These are phyloP conservation scores for Argynnis bischoffii DNA, from an alignment of 2,888 invertebrate species.

Conservation along the genomic window DNA sequence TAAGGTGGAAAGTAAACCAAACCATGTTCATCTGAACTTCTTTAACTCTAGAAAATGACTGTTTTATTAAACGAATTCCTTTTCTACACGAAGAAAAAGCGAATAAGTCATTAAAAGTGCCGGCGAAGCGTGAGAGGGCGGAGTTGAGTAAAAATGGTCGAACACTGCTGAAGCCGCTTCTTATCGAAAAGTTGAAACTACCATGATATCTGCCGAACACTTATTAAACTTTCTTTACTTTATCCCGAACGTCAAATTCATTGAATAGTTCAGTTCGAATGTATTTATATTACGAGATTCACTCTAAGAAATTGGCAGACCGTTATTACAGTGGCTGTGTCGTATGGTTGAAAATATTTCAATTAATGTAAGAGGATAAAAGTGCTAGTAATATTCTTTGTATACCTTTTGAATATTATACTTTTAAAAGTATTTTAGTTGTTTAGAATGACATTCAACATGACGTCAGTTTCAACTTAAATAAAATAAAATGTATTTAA, in stretches of 20 bases:
- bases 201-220: slow-evolving; percentile 61
- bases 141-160: slow-evolving; percentile 66
- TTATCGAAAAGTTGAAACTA: slow-evolving; percentile 73
- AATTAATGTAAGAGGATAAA: neutral
- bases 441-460: too few relatives aligned
- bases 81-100: slow-evolving; percentile 56
- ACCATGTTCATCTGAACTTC: slow-evolving; percentile 22
- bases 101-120: slow-evolving; percentile 79
- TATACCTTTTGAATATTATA: neutral
- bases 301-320: slow-evolving; percentile 13
- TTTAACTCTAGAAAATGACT: slow-evolving; percentile 39
- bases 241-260: slow-evolving; percentile 35
- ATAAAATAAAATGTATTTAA: too few relatives aligned
- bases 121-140: slow-evolving; percentile 69
- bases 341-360: neutral
- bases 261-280: slow-evolving; percentile 30
- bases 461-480: too few relatives aligned
- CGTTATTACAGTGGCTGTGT: neutral
- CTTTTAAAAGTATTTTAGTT: neutral
- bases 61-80: slow-evolving; percentile 57
- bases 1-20: slow-evolving; percentile 20
- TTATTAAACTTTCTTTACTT: slow-evolving; percentile 72
- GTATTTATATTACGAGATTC: slow-evolving; percentile 43
- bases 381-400: neutral
- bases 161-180: slow-evolving; percentile 58